These are phyloP conservation scores for Maniola jurtina DNA, from an alignment of 1,140 invertebrate species.

Conservation along the genomic window DNA sequence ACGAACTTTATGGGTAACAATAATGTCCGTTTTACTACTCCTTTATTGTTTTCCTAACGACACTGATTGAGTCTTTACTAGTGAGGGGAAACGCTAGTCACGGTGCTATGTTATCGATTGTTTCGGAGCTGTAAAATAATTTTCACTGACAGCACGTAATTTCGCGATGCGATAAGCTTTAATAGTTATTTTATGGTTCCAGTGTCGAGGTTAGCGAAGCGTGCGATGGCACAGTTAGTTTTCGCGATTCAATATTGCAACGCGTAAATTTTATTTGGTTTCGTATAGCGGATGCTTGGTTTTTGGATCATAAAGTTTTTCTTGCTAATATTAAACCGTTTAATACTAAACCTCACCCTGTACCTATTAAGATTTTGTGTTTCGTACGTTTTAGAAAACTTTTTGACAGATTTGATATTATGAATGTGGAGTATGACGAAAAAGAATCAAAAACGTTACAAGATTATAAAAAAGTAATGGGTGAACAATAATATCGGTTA, in stretches of 20 bases:
- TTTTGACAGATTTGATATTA: too few relatives aligned
- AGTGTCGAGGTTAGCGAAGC: slow-evolving; percentile 5
- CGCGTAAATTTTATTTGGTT: not conserved
- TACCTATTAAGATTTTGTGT: too few relatives aligned
- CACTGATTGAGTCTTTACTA: slow-evolving; percentile 40
- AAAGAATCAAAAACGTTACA: too few relatives aligned
- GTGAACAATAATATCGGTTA: too few relatives aligned
- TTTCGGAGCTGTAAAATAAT: slow-evolving; percentile 23
- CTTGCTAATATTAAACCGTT: too few relatives aligned
- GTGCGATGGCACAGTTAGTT: slow-evolving; percentile 9
- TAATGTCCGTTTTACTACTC: slow-evolving; percentile 35
- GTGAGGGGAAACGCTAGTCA: slow-evolving; percentile 26
- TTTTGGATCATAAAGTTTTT: too few relatives aligned
- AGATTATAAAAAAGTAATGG: too few relatives aligned
- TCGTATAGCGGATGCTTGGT: too few relatives aligned
- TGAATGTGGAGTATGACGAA: too few relatives aligned
- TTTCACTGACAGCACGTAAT: slow-evolving; percentile 28
- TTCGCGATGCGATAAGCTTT: slow-evolving; percentile 22
- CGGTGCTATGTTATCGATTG: slow-evolving; percentile 19
- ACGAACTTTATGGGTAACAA: slow-evolving; percentile 38
- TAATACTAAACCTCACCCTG: too few relatives aligned
- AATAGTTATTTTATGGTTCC: slow-evolving; percentile 19
- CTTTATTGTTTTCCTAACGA: slow-evolving; percentile 34
- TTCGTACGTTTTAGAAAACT: too few relatives aligned
- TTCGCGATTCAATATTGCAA: not conserved